These are phyloP conservation scores for Pelodytes ibericus DNA, from an alignment of 2,797 vertebrate species.

Conservation along the genomic window DNA sequence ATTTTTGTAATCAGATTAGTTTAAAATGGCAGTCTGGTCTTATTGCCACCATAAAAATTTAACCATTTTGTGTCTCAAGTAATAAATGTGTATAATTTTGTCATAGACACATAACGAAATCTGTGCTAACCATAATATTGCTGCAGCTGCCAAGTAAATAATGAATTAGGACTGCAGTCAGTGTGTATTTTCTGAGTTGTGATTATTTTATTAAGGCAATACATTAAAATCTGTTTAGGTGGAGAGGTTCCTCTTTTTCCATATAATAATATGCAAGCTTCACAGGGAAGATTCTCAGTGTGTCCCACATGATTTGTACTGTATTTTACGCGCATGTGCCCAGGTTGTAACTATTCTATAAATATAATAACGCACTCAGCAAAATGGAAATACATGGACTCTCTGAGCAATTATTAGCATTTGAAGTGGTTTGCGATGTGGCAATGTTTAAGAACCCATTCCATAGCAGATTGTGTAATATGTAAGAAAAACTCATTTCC, in stretches of 20 bases:
- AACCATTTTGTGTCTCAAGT: too few relatives aligned
- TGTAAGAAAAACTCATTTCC: constrained; percentile 6
- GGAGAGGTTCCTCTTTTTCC: neutral
- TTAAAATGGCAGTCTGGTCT: too few relatives aligned
- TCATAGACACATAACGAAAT: too few relatives aligned
- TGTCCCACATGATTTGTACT: neutral
- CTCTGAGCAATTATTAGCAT: constrained; percentile 22
- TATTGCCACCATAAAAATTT: too few relatives aligned
- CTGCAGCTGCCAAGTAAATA: too few relatives aligned
- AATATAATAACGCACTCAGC: constrained; percentile 17
- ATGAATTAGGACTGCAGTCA: too few relatives aligned
- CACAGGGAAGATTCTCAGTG: neutral
- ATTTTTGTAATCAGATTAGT: too few relatives aligned
- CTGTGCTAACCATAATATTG: too few relatives aligned
- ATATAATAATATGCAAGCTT: neutral
- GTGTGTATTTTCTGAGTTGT: too few relatives aligned
- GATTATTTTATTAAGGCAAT: too few relatives aligned
- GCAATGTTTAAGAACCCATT: constrained; percentile 1
- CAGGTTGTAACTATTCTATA: constrained; percentile 2
- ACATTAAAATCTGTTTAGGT: too few relatives aligned
- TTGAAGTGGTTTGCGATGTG: constrained; percentile 32
- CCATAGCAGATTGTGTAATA: constrained; percentile 19
- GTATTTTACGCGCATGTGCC: neutral
- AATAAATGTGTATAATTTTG: too few relatives aligned
- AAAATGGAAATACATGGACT: constrained; percentile 5